Conservation (phyloP, 2,888 invertebrate genomes). For the Drosophila yooni region DNA sequence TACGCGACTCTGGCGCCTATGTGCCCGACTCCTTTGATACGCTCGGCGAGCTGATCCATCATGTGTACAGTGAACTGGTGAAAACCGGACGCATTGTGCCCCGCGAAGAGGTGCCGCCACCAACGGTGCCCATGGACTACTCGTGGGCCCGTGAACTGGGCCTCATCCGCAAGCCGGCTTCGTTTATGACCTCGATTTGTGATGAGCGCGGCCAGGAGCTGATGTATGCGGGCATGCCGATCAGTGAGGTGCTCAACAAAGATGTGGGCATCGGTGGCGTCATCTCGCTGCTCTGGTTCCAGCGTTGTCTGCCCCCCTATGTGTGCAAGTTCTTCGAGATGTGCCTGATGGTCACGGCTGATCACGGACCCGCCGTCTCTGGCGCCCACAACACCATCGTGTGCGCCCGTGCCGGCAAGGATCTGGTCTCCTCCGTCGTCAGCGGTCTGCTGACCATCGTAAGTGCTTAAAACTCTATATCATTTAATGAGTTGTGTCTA, state of each 20-base stretch:
- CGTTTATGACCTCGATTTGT: conserved; percentile 99
- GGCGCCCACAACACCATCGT: conserved; percentile 99
- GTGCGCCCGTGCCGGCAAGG: conserved; percentile 98
- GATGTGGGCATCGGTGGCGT: conserved; percentile 99
- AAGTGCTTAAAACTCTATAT: conserved; percentile 84
- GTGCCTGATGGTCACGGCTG: conserved; percentile 99
- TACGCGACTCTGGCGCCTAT: conserved; percentile 92
- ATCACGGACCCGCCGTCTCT: conserved; percentile 99
- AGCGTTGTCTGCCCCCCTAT: conserved; percentile 96
- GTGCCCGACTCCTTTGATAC: conserved; percentile 98
- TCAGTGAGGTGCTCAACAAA: conserved; percentile 94
- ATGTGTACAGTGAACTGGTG: conserved; percentile 91
- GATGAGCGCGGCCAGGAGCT: conserved; percentile 99
- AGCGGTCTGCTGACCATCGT: conserved; percentile 98
- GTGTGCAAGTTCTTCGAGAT: conserved; percentile 99
- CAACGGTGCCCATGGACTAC: conserved; percentile 99
- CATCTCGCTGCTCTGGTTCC: conserved; percentile 99
- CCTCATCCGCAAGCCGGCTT: conserved; percentile 98
- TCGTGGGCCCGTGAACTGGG: conserved; percentile 98
- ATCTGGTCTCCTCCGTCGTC: conserved; percentile 97
- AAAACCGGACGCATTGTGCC: conserved; percentile 93
- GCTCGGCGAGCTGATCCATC: conserved; percentile 91
- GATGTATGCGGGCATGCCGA: conserved; percentile 97
- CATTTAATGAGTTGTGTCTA: background rate
- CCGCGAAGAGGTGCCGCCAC: conserved; percentile 96